phyloP scores from a whole-genome alignment of 2,113 vertebrate genomes.

The Phodopus roborovskii region DNA sequence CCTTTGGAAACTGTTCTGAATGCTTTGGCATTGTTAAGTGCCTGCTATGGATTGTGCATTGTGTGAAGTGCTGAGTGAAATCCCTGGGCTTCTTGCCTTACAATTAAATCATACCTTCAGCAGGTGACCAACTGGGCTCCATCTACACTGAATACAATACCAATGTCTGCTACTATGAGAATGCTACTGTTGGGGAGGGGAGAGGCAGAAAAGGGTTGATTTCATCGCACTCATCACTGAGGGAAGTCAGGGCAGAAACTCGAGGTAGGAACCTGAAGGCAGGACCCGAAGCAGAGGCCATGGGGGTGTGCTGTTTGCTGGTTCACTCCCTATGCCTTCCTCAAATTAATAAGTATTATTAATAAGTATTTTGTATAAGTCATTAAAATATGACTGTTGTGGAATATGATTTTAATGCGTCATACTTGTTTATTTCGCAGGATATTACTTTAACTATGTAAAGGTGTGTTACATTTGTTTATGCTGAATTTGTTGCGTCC shows the following conservation, averaged over 20 bases:
- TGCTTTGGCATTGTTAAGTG: not conserved
- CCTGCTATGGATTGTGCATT: not conserved
- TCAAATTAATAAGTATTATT: no score
- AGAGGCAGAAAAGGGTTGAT: no score
- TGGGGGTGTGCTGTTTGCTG: no score
- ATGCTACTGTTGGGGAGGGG: not conserved
- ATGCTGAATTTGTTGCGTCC: not conserved
- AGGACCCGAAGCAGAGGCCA: no score
- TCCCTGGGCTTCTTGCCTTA: conserved; percentile 12
- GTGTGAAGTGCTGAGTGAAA: not conserved
- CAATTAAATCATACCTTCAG: conserved; percentile 28
- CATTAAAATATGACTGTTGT: not conserved
- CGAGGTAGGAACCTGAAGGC: no score
- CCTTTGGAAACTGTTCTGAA: not conserved
- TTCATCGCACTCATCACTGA: no score
- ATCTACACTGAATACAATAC: not conserved
- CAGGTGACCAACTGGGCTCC: not conserved
- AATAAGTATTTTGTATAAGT: not conserved
- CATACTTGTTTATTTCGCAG: no score
- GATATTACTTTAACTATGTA: no score
- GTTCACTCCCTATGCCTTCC: no score
- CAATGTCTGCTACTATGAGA: not conserved
- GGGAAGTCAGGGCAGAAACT: no score
- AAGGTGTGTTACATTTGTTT: no score
- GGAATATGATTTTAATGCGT: no score